Conservation (phyloP, 2,888 invertebrate species). For the Tinea trinotella region DNA sequence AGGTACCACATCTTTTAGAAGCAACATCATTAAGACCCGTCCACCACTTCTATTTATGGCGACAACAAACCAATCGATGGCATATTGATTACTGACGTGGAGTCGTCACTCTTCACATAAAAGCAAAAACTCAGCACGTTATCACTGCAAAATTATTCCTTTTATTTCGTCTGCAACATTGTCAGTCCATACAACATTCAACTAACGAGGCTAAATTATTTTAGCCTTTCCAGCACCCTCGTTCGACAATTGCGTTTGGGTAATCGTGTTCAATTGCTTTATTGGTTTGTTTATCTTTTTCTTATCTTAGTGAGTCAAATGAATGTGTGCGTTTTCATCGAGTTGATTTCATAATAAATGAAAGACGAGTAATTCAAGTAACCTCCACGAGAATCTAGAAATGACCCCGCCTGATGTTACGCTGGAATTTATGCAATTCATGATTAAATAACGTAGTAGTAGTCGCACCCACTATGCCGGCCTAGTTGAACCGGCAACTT, state of each 20-base stretch:
- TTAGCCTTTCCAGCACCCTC: conserved; percentile 15
- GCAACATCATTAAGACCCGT: conserved; percentile 48
- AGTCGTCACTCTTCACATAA: conserved; percentile 33
- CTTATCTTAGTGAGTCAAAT: conserved; percentile 9
- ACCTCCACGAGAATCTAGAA: no score
- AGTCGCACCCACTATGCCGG: no score
- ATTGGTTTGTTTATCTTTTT: conserved; percentile 18
- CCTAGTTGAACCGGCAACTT: no score
- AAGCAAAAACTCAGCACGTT: not conserved
- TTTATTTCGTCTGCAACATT: conserved; percentile 13
- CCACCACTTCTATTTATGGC: conserved; percentile 60
- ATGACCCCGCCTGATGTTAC: no score
- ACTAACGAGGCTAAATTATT: conserved; percentile 17
- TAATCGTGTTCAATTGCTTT: conserved; percentile 17
- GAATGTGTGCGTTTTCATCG: not conserved
- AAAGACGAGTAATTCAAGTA: not conserved
- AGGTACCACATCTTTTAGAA: conserved; percentile 44
- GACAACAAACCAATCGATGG: conserved; percentile 42
- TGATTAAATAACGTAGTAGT: no score
- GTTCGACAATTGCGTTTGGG: conserved; percentile 15
- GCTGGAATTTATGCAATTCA: no score
- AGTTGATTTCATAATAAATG: not conserved
- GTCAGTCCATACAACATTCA: not conserved
- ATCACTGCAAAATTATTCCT: not conserved
- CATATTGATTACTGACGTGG: conserved; percentile 47